These are phyloP conservation scores for Thomomys bottae DNA, from an alignment of 2,113 vertebrate species.

Conservation along the genomic window DNA sequence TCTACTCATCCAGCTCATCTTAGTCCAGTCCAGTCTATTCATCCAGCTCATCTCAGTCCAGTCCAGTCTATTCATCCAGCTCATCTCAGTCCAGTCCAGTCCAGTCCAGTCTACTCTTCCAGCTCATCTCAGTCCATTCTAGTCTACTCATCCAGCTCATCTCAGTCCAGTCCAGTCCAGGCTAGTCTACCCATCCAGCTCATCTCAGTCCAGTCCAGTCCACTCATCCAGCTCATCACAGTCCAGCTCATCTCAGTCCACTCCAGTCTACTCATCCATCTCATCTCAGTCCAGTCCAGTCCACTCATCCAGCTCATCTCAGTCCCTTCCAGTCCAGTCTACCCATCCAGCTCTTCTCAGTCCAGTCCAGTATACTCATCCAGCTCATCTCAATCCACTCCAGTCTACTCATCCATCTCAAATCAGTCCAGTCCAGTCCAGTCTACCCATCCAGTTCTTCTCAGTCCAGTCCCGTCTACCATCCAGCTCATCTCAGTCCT, in stretches of 20 bases:
- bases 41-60: fast-evolving
- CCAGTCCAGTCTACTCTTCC: too few relatives aligned
- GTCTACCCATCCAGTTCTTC: fast-evolving
- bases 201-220: neutral
- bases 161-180: fast-evolving
- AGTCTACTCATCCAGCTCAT: too few relatives aligned
- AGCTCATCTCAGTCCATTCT: too few relatives aligned
- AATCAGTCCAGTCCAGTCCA: fast-evolving
- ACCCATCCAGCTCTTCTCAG: too few relatives aligned
- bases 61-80: fast-evolving
- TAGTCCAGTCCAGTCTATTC: fast-evolving
- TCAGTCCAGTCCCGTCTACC: neutral
- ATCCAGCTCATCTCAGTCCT: fast-evolving
- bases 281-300: neutral
- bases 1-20: fast-evolving
- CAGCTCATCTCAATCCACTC: fast-evolving
- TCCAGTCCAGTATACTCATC: too few relatives aligned
- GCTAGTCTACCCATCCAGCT: fast-evolving
- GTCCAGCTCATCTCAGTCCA: fast-evolving
- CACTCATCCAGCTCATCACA: too few relatives aligned
- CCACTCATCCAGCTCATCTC: fast-evolving
- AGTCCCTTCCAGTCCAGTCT: neutral
- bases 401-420: too few relatives aligned
- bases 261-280: fast-evolving
- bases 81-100: neutral